Percentiles rank a stretch among this genome's conserved stretches.
These are phyloP conservation scores for Syngnathus acus DNA, from an alignment of 2,797 vertebrate species.

Conservation along the genomic window DNA sequence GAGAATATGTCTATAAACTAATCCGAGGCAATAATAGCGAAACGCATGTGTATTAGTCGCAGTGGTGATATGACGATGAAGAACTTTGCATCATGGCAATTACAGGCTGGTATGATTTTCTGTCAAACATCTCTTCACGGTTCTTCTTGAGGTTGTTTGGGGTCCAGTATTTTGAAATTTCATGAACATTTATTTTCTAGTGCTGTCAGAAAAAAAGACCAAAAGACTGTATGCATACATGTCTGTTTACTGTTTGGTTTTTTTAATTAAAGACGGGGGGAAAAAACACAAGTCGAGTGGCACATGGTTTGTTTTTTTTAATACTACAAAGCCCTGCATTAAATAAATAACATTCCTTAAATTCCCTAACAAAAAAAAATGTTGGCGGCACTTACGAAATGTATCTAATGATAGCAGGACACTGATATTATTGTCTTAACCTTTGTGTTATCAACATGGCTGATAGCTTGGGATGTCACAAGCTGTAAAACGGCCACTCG, in stretches of 20 bases:
- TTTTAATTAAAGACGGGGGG: slow-evolving; percentile 64
- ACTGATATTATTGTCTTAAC: slow-evolving; percentile 49
- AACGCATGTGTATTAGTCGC: slow-evolving; percentile 70
- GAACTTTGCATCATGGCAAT: slow-evolving; percentile 7
- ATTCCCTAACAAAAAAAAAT: no score
- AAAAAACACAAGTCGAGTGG: slow-evolving; percentile 23
- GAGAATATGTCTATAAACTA: slow-evolving; percentile 55
- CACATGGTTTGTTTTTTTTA: background rate
- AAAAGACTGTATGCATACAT: slow-evolving; percentile 49
- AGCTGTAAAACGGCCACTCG: slow-evolving; percentile 18
- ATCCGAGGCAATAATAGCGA: slow-evolving; percentile 68
- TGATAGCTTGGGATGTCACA: slow-evolving; percentile 33
- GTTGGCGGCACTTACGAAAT: background rate
- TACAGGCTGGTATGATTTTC: slow-evolving; percentile 28
- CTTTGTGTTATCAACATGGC: slow-evolving; percentile 46
- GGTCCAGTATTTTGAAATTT: slow-evolving; percentile 54
- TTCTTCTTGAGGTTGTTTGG: slow-evolving; percentile 46
- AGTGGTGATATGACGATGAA: slow-evolving; percentile 47
- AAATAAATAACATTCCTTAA: no score
- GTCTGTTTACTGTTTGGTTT: slow-evolving; percentile 60
- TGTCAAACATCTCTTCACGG: slow-evolving; percentile 51
- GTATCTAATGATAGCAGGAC: slow-evolving; percentile 37
- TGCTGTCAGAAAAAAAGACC: slow-evolving; percentile 26
- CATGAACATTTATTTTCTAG: slow-evolving; percentile 43
- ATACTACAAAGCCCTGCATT: no score